These are phyloP conservation scores for Macrosoma leucophasiata DNA, from an alignment of 2,888 invertebrate species.

Conservation along the genomic window DNA sequence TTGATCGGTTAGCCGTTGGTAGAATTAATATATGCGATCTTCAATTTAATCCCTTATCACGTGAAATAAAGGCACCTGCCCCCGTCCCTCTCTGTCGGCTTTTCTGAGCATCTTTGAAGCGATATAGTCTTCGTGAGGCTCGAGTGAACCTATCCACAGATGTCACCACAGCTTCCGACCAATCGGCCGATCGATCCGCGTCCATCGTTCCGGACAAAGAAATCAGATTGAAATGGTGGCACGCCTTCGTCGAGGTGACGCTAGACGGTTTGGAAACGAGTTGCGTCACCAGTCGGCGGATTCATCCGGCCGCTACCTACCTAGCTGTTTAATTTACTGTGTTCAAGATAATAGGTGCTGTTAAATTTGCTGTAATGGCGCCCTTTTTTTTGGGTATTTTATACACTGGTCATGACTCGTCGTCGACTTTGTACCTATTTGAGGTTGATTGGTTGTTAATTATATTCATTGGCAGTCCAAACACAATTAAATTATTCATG, in stretches of 20 bases:
- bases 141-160: constrained; percentile 39
- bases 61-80: constrained; percentile 49
- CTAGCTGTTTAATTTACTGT: constrained; percentile 66
- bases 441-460: too few species aligned
- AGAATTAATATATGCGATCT: constrained; percentile 46
- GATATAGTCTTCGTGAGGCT: constrained; percentile 36
- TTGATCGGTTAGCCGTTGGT: constrained; percentile 31
- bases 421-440: too few species aligned
- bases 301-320: constrained; percentile 41
- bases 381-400: constrained; percentile 45
- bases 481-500: too few species aligned
- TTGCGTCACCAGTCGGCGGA: constrained; percentile 39
- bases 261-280: constrained; percentile 26
- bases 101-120: constrained; percentile 41
- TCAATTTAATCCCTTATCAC: constrained; percentile 46
- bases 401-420: constrained; percentile 27
- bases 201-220: constrained; percentile 57
- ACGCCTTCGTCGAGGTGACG: constrained; percentile 35
- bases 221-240: constrained; percentile 56
- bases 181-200: constrained; percentile 38
- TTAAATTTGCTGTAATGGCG: constrained; percentile 58
- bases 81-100: constrained; percentile 28
- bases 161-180: constrained; percentile 37
- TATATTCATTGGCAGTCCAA: too few species aligned
- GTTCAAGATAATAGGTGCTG: constrained; percentile 66